Evolutionary conservation across 1,140 invertebrate species (phyloP).

Genomic region (Papilio dardanus): DNA sequence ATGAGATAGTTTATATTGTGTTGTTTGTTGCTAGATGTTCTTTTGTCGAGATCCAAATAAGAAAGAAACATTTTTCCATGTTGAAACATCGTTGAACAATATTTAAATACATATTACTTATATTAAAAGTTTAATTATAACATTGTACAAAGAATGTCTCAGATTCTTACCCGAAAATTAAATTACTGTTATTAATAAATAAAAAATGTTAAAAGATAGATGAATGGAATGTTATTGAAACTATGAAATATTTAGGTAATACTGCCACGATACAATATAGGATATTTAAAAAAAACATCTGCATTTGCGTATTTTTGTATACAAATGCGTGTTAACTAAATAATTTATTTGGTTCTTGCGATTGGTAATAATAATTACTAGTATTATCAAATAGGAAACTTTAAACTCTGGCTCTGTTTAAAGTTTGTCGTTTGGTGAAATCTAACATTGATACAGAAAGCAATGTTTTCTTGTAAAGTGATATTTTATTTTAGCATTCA

Average conservation of each 20-base stretch:
- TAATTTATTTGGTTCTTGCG: background rate
- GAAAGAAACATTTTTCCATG: slow-evolving; percentile 10
- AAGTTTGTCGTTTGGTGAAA: slow-evolving; percentile 18
- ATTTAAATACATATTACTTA: slow-evolving; percentile 14
- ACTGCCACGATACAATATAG: slow-evolving; percentile 31
- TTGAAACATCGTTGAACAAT: slow-evolving; percentile 8
- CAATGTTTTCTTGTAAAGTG: background rate
- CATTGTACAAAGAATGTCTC: slow-evolving; percentile 19
- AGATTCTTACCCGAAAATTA: slow-evolving; percentile 6
- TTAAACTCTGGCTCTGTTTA: slow-evolving; percentile 7
- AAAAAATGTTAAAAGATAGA: background rate
- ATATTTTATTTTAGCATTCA: slow-evolving; percentile 56
- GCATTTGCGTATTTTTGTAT: background rate
- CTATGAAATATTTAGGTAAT: slow-evolving; percentile 30
- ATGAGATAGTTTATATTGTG: slow-evolving; percentile 36
- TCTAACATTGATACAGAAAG: background rate
- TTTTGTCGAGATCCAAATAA: slow-evolving; percentile 25
- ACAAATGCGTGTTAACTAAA: background rate
- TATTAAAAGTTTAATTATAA: slow-evolving; percentile 31
- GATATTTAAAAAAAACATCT: background rate
- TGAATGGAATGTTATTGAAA: slow-evolving; percentile 15
- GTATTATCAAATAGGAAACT: background rate
- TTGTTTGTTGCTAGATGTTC: slow-evolving; percentile 37
- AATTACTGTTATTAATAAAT: slow-evolving; percentile 2
- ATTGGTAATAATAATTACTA: background rate